Base-by-base conservation (phyloP, 2,888 invertebrate genomes). In the Agonopterix heracliana region DNA sequence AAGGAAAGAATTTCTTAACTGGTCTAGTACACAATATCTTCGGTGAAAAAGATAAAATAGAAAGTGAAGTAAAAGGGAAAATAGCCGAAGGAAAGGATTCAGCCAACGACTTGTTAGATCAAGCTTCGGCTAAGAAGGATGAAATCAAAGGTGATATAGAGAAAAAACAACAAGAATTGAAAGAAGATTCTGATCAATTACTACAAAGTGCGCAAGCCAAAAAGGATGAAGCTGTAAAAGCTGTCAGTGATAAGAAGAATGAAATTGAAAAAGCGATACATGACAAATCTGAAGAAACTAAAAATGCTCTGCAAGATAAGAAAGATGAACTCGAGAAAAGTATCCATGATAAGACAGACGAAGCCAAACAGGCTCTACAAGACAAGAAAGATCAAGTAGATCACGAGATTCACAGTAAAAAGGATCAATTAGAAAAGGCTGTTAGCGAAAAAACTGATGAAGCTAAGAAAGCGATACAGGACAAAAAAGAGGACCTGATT, bases 11-110 rank as follows among this genome's bases (percentile, higher is more conserved):
- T 56, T 88, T 88, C 59, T 79, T 88, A 40, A 76, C 84, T 9
- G 87, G 88, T 12, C 60, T 89, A 40, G 85, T 87, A 1, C 79
- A 82, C 4, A 87, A 84, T 49, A 82, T 89, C 36, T 85, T 85
- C 48, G 85, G 86, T 7, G 84, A 85, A 48, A 89, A 87, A 60
- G 88, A 88, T 13, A 87, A 87, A 63, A 59, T 85, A 5, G 87
- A 88, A 47, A 49, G 78, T 50, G 84, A 81, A 53, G 65, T 85
- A 0, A 85, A 82, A 60, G 69, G 60, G 9, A 87, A 85, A 63
- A 66, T 80, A 17, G 57, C 73, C 14, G 81, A 86, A 61, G 73
- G 79, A 10, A 80, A 87, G 52, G 78, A 83, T 49, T 70, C 75
- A 2, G 78, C 77, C n/a, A 78, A 78, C 43, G 71, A 83, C 48